Percentiles rank a stretch among this genome's conserved stretches.
phyloP scores from a whole-genome alignment of 2,888 invertebrate genomes.

The Dasypogon diadema region DNA sequence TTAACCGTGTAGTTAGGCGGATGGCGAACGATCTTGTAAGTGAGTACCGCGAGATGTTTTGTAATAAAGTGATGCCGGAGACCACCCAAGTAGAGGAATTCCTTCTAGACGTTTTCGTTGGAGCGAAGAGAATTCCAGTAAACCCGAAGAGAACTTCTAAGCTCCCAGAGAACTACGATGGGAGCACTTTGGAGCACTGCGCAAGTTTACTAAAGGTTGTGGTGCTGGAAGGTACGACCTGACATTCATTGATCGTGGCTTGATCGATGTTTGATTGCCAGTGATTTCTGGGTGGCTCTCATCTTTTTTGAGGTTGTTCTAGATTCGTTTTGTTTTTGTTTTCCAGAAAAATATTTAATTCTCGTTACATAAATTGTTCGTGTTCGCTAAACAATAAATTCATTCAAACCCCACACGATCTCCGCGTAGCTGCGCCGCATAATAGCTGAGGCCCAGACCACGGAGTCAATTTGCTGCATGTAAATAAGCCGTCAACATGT shows the following conservation, averaged over 20 bases:
- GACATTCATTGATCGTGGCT: constrained; percentile 36
- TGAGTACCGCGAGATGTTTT: constrained; percentile 57
- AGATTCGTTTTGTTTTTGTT: neutral
- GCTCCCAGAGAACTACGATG: neutral
- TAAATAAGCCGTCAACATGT: constrained; percentile 37
- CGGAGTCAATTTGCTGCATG: constrained; percentile 12
- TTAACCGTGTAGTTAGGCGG: constrained; percentile 56
- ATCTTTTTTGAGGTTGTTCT: constrained; percentile 6
- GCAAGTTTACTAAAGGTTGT: neutral
- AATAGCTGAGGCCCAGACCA: neutral
- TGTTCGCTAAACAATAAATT: constrained; percentile 1
- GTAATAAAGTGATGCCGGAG: constrained; percentile 58
- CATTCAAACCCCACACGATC: constrained; percentile 17
- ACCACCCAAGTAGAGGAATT: constrained; percentile 57
- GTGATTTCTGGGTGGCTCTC: constrained; percentile 38
- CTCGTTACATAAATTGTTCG: constrained; percentile 5
- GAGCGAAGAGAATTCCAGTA: constrained; percentile 14
- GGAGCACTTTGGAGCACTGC: neutral
- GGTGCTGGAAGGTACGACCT: constrained; percentile 17
- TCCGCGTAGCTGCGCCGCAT: neutral
- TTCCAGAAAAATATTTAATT: neutral
- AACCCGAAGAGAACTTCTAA: neutral
- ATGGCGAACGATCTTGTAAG: constrained; percentile 53
- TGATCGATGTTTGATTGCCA: constrained; percentile 44
- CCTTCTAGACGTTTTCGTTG: constrained; percentile 35